phyloP scores from a whole-genome alignment of 1,140 invertebrate species.

The Mercenaria mercenaria region DNA sequence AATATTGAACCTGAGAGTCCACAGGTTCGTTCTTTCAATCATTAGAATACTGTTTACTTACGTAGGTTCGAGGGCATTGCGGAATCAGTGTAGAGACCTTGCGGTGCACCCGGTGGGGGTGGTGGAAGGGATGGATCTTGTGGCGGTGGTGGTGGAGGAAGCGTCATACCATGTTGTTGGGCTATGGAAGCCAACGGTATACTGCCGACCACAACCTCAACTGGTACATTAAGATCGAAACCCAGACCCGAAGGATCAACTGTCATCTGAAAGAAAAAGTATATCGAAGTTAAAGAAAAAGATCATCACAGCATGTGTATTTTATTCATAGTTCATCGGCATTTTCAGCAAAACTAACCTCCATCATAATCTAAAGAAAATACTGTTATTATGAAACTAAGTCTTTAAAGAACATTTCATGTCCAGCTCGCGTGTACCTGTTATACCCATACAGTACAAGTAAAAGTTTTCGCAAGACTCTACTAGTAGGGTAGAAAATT shows the following conservation, averaged over 20 bases:
- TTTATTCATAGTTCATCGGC: too few relatives aligned
- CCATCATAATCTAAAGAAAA: too few relatives aligned
- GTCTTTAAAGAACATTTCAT: too few relatives aligned
- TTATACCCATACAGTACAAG: too few relatives aligned
- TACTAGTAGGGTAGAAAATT: too few relatives aligned
- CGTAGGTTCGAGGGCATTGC: not conserved
- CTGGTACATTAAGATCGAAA: conserved; percentile 62
- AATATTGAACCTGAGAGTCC: too few relatives aligned
- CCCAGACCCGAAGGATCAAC: conserved; percentile 60
- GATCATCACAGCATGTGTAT: too few relatives aligned
- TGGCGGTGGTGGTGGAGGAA: not conserved
- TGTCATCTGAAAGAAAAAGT: conserved; percentile 40
- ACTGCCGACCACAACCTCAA: conserved; percentile 59
- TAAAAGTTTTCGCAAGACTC: too few relatives aligned
- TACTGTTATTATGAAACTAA: too few relatives aligned
- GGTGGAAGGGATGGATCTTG: not conserved
- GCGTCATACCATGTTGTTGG: conserved; percentile 43
- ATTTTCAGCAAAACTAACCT: too few relatives aligned
- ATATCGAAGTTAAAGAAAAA: not conserved
- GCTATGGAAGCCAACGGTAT: conserved; percentile 56
- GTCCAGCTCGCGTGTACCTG: too few relatives aligned
- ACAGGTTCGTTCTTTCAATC: too few relatives aligned
- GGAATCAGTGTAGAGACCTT: conserved; percentile 25
- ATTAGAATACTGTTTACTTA: conserved; percentile 27
- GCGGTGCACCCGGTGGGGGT: conserved; percentile 15